phyloP scores from a whole-genome alignment of 1,140 invertebrate species.

The Orius laevigatus region DNA sequence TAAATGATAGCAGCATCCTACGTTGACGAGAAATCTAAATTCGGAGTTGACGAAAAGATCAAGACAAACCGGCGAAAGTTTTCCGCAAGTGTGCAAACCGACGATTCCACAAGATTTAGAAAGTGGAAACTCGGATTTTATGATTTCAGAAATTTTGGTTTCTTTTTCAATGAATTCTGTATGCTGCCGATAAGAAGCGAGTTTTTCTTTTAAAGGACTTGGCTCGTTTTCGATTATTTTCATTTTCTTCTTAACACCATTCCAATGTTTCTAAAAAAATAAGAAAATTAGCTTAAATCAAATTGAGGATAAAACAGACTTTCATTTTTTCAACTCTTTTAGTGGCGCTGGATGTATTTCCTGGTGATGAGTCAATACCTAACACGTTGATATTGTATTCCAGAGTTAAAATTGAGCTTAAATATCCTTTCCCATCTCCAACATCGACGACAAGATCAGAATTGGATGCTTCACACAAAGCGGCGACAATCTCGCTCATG shows the following conservation, averaged over 20 bases:
- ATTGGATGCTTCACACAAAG: constrained; percentile 22
- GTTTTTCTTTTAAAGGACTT: neutral
- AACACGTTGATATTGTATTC: constrained; percentile 53
- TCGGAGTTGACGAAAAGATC: constrained; percentile 47
- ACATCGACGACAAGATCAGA: constrained; percentile 51
- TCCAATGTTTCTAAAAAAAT: constrained; percentile 17
- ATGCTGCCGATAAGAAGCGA: constrained; percentile 4
- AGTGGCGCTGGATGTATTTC: constrained; percentile 44
- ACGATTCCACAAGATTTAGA: constrained; percentile 18
- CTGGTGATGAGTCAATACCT: constrained; percentile 54
- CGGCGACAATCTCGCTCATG: constrained; percentile 35
- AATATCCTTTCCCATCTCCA: constrained; percentile 73
- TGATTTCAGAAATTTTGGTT: constrained; percentile 32
- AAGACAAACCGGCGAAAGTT: constrained; percentile 56
- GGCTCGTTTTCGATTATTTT: constrained; percentile 1
- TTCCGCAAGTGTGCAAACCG: constrained; percentile 81
- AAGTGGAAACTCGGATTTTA: constrained; percentile 29
- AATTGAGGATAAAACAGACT: constrained; percentile 20
- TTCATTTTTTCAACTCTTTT: constrained; percentile 41
- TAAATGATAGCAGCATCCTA: constrained; percentile 84
- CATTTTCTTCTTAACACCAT: constrained; percentile 15
- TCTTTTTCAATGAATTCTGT: constrained; percentile 20
- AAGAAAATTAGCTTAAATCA: neutral
- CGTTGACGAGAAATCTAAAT: constrained; percentile 50
- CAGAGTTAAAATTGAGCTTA: constrained; percentile 54